Percentiles rank a stretch among this genome's conserved stretches.
Evolutionary conservation across 2,797 vertebrate species (phyloP).

Genomic region (Epinephelus coioides): DNA sequence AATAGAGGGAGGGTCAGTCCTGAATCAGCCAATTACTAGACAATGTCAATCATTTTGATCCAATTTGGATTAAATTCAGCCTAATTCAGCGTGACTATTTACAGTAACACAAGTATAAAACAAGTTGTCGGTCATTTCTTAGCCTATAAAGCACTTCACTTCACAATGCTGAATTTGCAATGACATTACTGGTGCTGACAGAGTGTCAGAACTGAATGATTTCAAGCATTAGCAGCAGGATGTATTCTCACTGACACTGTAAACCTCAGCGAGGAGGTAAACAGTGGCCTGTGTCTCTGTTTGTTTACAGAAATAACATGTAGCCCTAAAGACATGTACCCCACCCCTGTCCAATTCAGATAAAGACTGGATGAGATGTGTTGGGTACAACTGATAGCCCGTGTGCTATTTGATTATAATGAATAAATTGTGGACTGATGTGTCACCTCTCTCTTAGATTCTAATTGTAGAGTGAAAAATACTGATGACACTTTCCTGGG

Average conservation of each 20-base stretch:
- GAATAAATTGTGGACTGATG: no score
- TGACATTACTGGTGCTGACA: no score
- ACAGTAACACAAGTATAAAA: background rate
- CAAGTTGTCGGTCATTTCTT: no score
- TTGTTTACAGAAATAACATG: conserved; percentile 6
- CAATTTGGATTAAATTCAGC: background rate
- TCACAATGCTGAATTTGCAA: no score
- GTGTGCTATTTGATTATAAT: background rate
- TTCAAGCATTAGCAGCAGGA: background rate
- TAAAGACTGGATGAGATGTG: conserved; percentile 10
- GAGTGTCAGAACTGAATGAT: no score
- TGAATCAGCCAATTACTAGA: background rate
- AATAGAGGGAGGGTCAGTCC: background rate
- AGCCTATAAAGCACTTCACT: no score
- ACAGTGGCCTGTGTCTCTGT: conserved; percentile 8
- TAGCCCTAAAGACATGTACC: conserved; percentile 1
- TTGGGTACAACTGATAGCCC: background rate
- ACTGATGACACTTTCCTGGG: conserved; percentile 16
- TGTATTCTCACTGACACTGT: background rate
- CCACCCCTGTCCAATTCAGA: background rate
- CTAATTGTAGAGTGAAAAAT: background rate
- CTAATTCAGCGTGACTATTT: background rate
- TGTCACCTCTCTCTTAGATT: no score
- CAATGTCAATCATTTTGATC: background rate
- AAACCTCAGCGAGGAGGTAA: background rate